Evolutionary conservation across 2,888 invertebrate genomes (phyloP).

Genomic region (Trachelus troglodyta): DNA sequence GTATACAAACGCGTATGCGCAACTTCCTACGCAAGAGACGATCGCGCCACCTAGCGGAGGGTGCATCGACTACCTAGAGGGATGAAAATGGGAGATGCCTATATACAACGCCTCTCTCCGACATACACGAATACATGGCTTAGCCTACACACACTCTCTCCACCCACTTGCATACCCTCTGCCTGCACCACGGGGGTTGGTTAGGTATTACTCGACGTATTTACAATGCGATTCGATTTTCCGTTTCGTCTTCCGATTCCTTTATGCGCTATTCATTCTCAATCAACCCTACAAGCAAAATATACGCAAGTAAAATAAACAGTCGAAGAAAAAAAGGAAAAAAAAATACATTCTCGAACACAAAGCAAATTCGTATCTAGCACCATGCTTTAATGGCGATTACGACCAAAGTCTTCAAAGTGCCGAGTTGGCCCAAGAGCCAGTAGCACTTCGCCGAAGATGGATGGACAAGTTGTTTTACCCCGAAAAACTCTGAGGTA

Average conservation of each 20-base stretch:
- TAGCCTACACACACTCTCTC: slow-evolving; percentile 8
- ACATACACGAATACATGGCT: neutral
- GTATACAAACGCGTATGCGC: too few relatives aligned
- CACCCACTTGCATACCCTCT: slow-evolving; percentile 4
- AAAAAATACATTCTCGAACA: too few relatives aligned
- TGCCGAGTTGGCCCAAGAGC: too few relatives aligned
- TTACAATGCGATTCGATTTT: neutral
- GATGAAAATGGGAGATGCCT: neutral
- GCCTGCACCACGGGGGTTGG: too few relatives aligned
- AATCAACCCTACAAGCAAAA: too few relatives aligned
- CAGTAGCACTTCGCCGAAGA: slow-evolving; percentile 22
- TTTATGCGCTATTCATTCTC: too few relatives aligned
- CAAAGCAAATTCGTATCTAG: too few relatives aligned
- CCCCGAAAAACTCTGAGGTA: slow-evolving; percentile 35
- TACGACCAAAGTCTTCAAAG: too few relatives aligned
- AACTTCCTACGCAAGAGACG: too few relatives aligned
- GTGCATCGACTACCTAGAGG: slow-evolving; percentile 33
- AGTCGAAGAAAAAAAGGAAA: too few relatives aligned
- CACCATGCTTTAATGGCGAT: too few relatives aligned
- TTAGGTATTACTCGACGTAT: neutral
- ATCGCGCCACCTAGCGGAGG: slow-evolving; percentile 41
- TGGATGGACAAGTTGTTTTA: slow-evolving; percentile 47
- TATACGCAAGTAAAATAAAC: too few relatives aligned
- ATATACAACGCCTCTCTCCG: neutral
- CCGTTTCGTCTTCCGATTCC: neutral